phyloP scores from a whole-genome alignment of 2,113 vertebrate species.

The Notarius quadriscutis region DNA sequence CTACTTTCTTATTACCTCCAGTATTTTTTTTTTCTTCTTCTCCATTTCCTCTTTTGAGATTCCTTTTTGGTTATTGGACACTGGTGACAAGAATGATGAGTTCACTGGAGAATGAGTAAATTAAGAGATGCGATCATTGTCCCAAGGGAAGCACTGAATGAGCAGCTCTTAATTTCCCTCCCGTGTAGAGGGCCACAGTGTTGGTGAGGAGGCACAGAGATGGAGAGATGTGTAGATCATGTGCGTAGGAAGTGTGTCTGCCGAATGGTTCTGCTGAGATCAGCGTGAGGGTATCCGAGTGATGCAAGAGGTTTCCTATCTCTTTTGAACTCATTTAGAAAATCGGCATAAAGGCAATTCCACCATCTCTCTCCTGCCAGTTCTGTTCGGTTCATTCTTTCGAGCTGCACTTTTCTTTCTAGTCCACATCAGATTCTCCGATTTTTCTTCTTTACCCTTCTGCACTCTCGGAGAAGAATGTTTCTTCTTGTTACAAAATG shows the following conservation, averaged over 20 bases:
- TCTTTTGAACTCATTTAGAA: slow-evolving; percentile 16
- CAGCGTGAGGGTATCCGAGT: slow-evolving; percentile 47
- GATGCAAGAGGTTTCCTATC: slow-evolving; percentile 25
- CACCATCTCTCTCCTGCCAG: slow-evolving; percentile 5
- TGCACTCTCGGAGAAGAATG: slow-evolving; percentile 36
- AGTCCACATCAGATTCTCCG: not conserved
- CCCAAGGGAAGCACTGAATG: not conserved
- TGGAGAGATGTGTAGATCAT: slow-evolving; percentile 8
- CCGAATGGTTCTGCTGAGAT: slow-evolving; percentile 63
- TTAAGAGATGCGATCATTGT: slow-evolving; percentile 40
- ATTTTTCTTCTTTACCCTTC: slow-evolving; percentile 36
- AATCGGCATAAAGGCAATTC: slow-evolving; percentile 17
- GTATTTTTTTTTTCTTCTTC: slow-evolving; percentile 54
- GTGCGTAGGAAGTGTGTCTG: slow-evolving; percentile 26
- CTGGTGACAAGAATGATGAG: not conserved
- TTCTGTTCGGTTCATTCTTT: slow-evolving; percentile 44
- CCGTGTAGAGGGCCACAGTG: slow-evolving; percentile 2
- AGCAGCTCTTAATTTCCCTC: slow-evolving; percentile 24
- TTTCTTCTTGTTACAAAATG: slow-evolving; percentile 2
- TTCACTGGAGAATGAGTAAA: slow-evolving; percentile 56
- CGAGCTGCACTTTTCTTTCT: not conserved
- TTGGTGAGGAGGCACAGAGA: not conserved
- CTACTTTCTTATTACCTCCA: slow-evolving; percentile 55
- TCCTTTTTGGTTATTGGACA: slow-evolving; percentile 61
- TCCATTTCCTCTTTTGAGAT: slow-evolving; percentile 63